These are phyloP conservation scores for Chelon auratus DNA, from an alignment of 2,797 vertebrate genomes.

Conservation along the genomic window DNA sequence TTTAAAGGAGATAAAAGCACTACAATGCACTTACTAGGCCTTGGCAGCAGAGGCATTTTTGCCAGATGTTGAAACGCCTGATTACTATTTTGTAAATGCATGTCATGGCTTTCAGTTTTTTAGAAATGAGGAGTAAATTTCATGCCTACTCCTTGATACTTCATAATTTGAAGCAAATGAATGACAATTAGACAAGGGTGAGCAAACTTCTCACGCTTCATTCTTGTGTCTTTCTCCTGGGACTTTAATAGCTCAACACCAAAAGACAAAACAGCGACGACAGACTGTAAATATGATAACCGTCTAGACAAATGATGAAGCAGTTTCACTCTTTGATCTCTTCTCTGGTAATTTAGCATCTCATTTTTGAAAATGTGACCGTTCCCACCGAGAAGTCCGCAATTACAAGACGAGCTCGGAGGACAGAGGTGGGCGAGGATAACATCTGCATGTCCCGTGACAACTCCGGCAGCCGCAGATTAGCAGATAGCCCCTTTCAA, in stretches of 20 bases:
- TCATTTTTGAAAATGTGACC: neutral
- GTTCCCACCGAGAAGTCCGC: neutral
- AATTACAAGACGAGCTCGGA: neutral
- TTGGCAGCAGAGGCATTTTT: neutral
- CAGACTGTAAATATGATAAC: neutral
- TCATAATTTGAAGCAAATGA: neutral
- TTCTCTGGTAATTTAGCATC: neutral
- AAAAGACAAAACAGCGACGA: neutral
- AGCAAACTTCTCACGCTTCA: neutral
- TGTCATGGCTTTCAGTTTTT: neutral
- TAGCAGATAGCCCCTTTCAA: neutral
- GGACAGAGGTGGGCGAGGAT: neutral
- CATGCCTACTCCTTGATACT: neutral
- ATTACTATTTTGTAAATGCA: neutral
- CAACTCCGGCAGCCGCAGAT: neutral
- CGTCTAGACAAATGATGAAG: neutral
- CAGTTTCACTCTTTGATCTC: neutral
- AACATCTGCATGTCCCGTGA: conserved; percentile 1
- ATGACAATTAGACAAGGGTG: neutral
- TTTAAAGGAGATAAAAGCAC: conserved; percentile 14
- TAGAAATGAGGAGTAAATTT: neutral
- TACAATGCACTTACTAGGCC: neutral
- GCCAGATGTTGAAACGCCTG: neutral
- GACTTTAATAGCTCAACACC: neutral
- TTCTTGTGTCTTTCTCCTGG: neutral